Conservation (phyloP, 2,888 invertebrate genomes). For the Ischnura elegans region DNA sequence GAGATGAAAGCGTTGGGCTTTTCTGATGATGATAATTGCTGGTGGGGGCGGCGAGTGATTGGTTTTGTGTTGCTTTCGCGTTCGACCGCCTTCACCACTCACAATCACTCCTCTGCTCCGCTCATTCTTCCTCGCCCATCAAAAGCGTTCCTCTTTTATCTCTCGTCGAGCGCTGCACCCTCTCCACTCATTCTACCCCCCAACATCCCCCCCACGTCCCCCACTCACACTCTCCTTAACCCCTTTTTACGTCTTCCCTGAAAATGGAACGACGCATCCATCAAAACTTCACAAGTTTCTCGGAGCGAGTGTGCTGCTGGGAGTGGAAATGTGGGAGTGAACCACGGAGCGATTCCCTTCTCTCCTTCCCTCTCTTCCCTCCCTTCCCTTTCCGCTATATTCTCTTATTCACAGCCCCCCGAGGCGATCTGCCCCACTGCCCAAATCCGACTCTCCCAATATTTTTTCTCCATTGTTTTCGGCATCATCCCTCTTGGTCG, state of each 20-base stretch:
- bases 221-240: not conserved
- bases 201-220: not conserved
- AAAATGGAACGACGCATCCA: slow-evolving; percentile 32
- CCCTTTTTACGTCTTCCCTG: slow-evolving; percentile 14
- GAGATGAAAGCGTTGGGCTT: no score
- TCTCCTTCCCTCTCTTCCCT: no score
- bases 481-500: not conserved
- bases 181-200: not conserved
- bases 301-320: not conserved
- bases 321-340: not conserved
- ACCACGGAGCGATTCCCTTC: not conserved
- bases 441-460: not conserved
- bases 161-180: no score
- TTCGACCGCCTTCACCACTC: not conserved
- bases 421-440: not conserved
- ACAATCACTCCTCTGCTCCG: not conserved
- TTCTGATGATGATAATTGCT: no score
- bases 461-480: slow-evolving; percentile 21
- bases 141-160: not conserved
- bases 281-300: slow-evolving; percentile 45
- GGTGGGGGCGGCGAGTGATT: not conserved
- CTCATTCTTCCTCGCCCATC: slow-evolving; percentile 34
- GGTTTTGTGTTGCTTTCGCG: not conserved
- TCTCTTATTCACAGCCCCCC: not conserved
- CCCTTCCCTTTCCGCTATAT: not conserved